Base-by-base conservation (phyloP, 2,888 invertebrate species). In the Stramonita haemastoma region DNA sequence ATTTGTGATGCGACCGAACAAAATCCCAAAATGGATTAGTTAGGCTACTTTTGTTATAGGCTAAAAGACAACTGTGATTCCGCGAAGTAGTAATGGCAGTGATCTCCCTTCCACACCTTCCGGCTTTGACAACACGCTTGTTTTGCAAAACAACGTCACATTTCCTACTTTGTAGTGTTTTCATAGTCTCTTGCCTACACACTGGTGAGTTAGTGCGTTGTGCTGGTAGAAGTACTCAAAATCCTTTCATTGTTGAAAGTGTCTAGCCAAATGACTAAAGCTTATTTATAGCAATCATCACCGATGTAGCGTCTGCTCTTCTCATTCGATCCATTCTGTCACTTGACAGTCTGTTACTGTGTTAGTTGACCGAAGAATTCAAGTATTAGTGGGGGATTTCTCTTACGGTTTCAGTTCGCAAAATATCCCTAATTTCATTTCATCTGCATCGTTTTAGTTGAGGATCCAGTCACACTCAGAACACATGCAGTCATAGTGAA, bases 101-200 rank as follows among this genome's bases (percentile, higher is more conserved):
- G 46, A 36, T 83, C 11, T 83, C 81, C 81, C 81, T 26, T 83
- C 0, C 26, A 26, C 26, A 17, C 46, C 81, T 83, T 83, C 79
- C 81, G 81, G 81, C 36, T 22, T 83, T 36, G 81, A 26, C 46
- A 83, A 83, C 81, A 36, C 46, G 46, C 81, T 36, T 46, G 81
- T 36, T 83, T 83, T 83, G 81, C 81, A 46, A 26, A 36, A 83
- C 81, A 83, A 83, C 32, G 17, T 22, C 6, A 36, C 29, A 1
- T 46, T 36, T 46, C 26, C 36, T 29, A 46, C 5, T 11, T 46
- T 79, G 19, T 8, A 26, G 15, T 22, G 22, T 22, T 36, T 15
- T 83, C 26, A 36, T 36, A 73, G 17, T n/a, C n/a, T 73, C 22
- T 73, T 73, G 73, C 73, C 11, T 17, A 26, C n/a, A 8, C n/a